phyloP scores from a whole-genome alignment of 2,797 vertebrate species.

The Anolis apletophallus region DNA sequence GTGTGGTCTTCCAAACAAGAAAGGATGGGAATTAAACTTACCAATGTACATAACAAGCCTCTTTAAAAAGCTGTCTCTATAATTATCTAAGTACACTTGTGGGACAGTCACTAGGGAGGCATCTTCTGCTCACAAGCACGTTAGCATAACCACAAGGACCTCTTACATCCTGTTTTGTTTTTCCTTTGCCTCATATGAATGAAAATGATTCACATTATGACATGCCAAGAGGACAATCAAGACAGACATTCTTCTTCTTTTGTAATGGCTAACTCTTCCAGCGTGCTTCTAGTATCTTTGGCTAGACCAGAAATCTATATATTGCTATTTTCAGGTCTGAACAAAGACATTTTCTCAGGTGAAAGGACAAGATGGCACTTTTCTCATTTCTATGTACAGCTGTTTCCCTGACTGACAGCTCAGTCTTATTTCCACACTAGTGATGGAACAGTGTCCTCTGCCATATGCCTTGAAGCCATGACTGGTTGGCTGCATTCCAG shows the following conservation, averaged over 20 bases:
- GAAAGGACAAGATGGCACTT: too few species aligned
- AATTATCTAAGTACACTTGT: conserved; percentile 55
- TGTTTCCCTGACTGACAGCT: too few species aligned
- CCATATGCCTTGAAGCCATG: too few species aligned
- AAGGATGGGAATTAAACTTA: conserved; percentile 47
- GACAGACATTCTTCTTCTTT: conserved; percentile 25
- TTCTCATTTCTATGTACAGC: too few species aligned
- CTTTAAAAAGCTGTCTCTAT: conserved; percentile 60
- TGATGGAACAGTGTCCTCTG: too few species aligned
- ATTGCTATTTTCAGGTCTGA: not conserved
- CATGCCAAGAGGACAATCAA: conserved; percentile 8
- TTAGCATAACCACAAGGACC: conserved; percentile 50
- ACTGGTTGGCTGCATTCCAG: too few species aligned
- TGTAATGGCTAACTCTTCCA: not conserved
- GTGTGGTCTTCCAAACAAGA: conserved; percentile 43
- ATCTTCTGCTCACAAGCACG: conserved; percentile 48
- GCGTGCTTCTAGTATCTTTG: not conserved
- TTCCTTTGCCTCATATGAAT: conserved; percentile 21
- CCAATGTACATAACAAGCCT: conserved; percentile 45
- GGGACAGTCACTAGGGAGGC: conserved; percentile 17
- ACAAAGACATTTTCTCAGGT: too few species aligned
- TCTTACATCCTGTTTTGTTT: conserved; percentile 58
- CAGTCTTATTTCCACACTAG: too few species aligned
- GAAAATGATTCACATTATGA: conserved; percentile 32
- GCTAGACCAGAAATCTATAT: not conserved